Evolutionary conservation across 2,888 invertebrate species (phyloP).

Genomic region (Nephrotoma flavescens): DNA sequence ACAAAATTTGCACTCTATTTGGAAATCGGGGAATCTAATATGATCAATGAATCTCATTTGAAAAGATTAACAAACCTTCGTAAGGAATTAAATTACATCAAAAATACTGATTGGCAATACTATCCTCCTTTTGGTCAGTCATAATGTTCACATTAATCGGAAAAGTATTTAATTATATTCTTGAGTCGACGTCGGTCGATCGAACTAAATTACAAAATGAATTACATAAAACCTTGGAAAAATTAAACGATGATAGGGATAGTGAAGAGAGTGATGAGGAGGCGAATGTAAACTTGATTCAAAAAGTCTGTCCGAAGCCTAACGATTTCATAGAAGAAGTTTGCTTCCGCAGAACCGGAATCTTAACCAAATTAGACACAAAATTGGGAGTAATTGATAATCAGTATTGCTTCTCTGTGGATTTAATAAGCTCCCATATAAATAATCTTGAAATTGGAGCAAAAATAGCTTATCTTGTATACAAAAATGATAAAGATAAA

Average conservation of each 20-base stretch:
- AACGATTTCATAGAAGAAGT: constrained; percentile 24
- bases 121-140: constrained; percentile 45
- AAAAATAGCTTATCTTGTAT: constrained; percentile 40
- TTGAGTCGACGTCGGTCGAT: neutral
- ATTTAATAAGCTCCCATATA: constrained; percentile 16
- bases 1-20: constrained; percentile 20
- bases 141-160: constrained; percentile 16
- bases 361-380: constrained; percentile 39
- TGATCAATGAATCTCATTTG: constrained; percentile 50
- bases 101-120: constrained; percentile 69
- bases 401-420: constrained; percentile 36
- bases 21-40: constrained; percentile 31
- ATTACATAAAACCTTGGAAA: neutral
- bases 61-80: constrained; percentile 54
- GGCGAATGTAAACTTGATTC: neutral
- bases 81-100: constrained; percentile 63
- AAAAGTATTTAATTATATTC: neutral
- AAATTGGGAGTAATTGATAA: constrained; percentile 45
- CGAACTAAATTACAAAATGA: neutral
- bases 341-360: constrained; percentile 33
- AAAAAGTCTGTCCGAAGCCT: neutral
- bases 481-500: constrained; percentile 31
- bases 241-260: neutral
- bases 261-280: neutral
- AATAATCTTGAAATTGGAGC: constrained; percentile 35